Conservation (phyloP, 2,113 vertebrate species). For the Petromus typicus region DNA sequence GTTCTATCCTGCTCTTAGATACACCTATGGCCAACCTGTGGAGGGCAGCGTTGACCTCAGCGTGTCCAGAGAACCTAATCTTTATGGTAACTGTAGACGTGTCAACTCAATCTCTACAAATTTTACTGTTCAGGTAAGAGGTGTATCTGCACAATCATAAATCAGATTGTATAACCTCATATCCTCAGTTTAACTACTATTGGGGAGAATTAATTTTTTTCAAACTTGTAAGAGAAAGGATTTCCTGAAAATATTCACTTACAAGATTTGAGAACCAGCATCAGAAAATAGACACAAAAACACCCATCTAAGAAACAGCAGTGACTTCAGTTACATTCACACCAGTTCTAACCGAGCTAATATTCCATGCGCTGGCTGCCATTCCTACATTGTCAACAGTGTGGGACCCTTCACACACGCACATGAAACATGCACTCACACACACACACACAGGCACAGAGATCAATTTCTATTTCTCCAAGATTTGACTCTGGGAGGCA, state of each 20-base stretch:
- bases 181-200: background rate
- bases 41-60: constrained; percentile 76
- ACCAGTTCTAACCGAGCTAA: background rate
- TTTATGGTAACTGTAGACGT: constrained; percentile 73
- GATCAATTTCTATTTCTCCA: background rate
- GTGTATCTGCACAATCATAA: background rate
- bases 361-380: background rate
- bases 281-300: background rate
- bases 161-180: background rate
- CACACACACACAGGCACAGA: background rate
- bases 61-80: constrained; percentile 73
- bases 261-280: background rate
- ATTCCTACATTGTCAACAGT: background rate
- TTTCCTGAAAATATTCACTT: background rate
- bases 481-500: background rate
- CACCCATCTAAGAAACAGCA: background rate
- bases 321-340: background rate
- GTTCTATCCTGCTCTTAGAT: constrained; percentile 65
- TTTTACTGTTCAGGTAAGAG: constrained; percentile 76
- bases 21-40: constrained; percentile 83
- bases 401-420: too few species aligned
- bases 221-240: background rate
- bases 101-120: constrained; percentile 72
- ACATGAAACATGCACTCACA: too few species aligned
- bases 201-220: background rate